Conservation (phyloP, 2,797 vertebrate genomes). For the Lepilemur septentrionalis region DNA sequence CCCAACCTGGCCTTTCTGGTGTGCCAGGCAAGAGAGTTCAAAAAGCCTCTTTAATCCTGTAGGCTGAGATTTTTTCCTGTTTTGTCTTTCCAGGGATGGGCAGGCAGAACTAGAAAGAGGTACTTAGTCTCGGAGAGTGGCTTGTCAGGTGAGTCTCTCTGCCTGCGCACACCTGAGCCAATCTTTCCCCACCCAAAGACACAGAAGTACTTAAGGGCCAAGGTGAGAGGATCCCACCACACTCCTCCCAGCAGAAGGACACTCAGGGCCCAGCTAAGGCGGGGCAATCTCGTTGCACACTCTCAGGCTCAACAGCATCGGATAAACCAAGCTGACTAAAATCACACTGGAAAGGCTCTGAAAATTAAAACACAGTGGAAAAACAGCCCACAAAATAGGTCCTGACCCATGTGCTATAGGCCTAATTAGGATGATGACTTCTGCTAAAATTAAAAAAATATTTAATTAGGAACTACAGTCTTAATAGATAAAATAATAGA, state of each 20-base stretch:
- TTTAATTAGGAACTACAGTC: background rate
- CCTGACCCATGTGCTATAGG: too few species aligned
- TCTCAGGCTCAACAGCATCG: background rate
- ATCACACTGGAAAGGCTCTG: background rate
- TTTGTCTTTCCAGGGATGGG: background rate
- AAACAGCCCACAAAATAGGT: background rate
- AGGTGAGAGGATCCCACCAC: too few species aligned
- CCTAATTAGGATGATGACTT: background rate
- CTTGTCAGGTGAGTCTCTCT: background rate
- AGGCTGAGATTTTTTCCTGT: background rate
- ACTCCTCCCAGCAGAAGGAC: background rate
- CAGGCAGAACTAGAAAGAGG: background rate
- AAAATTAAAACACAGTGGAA: background rate
- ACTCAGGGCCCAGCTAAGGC: background rate
- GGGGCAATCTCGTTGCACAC: rapidly evolving
- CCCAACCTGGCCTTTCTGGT: background rate
- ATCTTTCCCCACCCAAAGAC: background rate
- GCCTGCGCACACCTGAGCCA: background rate
- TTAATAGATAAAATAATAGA: background rate
- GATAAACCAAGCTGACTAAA: background rate
- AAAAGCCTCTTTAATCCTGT: background rate
- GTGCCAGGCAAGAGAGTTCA: background rate
- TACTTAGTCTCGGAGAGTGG: background rate
- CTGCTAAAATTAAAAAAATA: background rate
- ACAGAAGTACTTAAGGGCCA: background rate